phyloP scores from a whole-genome alignment of 2,888 invertebrate species.

The Machimus rusticus region DNA sequence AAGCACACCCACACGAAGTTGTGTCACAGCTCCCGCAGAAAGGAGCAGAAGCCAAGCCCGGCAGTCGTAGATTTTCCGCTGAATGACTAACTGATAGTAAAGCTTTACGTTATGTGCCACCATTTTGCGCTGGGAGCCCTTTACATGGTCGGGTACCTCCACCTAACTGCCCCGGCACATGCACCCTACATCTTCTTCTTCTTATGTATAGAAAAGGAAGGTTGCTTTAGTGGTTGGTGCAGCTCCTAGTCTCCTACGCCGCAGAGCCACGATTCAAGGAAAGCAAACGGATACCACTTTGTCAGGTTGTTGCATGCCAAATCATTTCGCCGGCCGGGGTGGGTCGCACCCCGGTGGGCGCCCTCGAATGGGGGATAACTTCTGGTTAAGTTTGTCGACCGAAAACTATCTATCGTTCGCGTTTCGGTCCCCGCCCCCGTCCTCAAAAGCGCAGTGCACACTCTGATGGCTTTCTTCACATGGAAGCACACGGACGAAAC shows the following conservation, averaged over 20 bases:
- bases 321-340: background rate
- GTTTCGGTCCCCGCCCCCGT: background rate
- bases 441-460: background rate
- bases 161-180: background rate
- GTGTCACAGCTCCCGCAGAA: background rate
- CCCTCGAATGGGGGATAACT: slow-evolving; percentile 24
- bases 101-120: slow-evolving; percentile 36
- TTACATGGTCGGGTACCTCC: background rate
- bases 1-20: background rate
- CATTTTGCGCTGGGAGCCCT: background rate
- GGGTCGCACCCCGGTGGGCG: background rate
- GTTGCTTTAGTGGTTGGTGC: background rate
- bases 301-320: slow-evolving; percentile 35
- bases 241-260: background rate
- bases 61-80: slow-evolving; percentile 38
- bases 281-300: slow-evolving; percentile 14
- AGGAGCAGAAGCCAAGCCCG: background rate
- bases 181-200: background rate
- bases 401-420: slow-evolving; percentile 38
- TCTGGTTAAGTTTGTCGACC: slow-evolving; percentile 45
- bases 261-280: background rate
- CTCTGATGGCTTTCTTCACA: background rate
- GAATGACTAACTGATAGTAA: slow-evolving; percentile 38
- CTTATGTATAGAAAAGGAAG: background rate
- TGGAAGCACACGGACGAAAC: background rate